phyloP scores from a whole-genome alignment of 2,797 vertebrate genomes.

The Buceros bicornis region DNA sequence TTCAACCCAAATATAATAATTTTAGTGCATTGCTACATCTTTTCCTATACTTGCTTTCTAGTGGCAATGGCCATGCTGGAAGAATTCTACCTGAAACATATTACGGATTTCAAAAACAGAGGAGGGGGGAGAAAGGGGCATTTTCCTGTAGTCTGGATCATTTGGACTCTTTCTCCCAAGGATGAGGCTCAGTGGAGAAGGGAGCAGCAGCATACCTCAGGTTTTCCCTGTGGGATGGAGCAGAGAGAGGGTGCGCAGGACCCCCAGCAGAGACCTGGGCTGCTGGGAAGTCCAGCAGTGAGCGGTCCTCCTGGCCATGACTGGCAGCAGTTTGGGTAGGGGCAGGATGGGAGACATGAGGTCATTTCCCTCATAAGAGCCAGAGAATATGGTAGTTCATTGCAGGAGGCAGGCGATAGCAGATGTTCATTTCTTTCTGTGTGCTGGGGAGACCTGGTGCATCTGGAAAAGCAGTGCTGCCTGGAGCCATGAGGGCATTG shows the following conservation, averaged over 20 bases:
- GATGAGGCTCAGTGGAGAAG: neutral
- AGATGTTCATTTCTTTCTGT: accelerated
- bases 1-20: neutral
- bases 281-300: neutral
- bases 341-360: accelerated
- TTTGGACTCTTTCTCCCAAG: neutral
- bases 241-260: neutral
- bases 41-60: neutral
- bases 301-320: neutral
- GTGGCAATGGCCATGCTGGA: neutral
- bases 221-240: neutral
- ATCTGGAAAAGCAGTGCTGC: neutral
- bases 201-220: neutral
- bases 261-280: neutral
- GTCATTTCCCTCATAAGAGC: neutral
- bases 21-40: neutral
- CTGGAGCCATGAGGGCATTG: neutral
- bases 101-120: neutral
- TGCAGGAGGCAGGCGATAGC: neutral
- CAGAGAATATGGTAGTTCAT: accelerated
- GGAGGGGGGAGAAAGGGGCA: accelerated
- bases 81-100: neutral
- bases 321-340: neutral
- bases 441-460: neutral
- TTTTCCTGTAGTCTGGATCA: neutral